A percentile compares a stretch with the other conserved stretches of the same genome.
These are phyloP conservation scores for Columba janthina DNA, from an alignment of 2,113 vertebrate genomes.

Conservation along the genomic window DNA sequence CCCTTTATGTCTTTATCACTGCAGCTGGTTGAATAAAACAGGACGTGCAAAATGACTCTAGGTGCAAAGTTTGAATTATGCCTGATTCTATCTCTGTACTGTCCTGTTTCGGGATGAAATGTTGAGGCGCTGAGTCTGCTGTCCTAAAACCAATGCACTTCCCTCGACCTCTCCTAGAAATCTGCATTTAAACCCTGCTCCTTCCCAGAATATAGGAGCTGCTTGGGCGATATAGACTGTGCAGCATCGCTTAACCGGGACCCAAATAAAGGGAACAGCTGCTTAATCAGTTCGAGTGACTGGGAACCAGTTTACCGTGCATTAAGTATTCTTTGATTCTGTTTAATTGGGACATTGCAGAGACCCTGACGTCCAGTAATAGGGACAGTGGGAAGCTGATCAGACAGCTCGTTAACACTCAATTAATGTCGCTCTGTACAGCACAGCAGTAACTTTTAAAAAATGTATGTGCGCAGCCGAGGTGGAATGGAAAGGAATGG, in stretches of 20 bases:
- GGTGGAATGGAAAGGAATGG: constrained; percentile 55
- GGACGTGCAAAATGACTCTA: background rate
- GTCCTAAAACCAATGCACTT: background rate
- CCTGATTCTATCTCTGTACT: background rate
- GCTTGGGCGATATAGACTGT: background rate
- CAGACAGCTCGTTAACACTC: constrained; percentile 79
- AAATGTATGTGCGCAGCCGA: constrained; percentile 62
- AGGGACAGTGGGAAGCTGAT: constrained; percentile 71
- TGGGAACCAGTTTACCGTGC: constrained; percentile 11
- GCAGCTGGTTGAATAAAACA: background rate
- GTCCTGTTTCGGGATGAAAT: rapidly evolving
- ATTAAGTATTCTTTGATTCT: constrained; percentile 58
- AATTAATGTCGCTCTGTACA: constrained; percentile 71
- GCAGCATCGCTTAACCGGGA: background rate
- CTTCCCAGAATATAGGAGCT: background rate
- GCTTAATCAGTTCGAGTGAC: constrained; percentile 52
- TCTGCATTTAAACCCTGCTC: background rate
- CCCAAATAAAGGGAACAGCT: constrained; percentile 23
- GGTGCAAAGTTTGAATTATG: background rate
- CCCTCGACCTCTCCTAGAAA: background rate
- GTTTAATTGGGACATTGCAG: constrained; percentile 60
- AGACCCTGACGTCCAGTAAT: constrained; percentile 64
- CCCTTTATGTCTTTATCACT: background rate
- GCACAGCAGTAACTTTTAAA: constrained; percentile 70
- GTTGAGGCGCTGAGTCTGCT: rapidly evolving